Evolutionary conservation across 2,888 invertebrate species (phyloP).

Genomic region (Vandiemenella viatica): DNA sequence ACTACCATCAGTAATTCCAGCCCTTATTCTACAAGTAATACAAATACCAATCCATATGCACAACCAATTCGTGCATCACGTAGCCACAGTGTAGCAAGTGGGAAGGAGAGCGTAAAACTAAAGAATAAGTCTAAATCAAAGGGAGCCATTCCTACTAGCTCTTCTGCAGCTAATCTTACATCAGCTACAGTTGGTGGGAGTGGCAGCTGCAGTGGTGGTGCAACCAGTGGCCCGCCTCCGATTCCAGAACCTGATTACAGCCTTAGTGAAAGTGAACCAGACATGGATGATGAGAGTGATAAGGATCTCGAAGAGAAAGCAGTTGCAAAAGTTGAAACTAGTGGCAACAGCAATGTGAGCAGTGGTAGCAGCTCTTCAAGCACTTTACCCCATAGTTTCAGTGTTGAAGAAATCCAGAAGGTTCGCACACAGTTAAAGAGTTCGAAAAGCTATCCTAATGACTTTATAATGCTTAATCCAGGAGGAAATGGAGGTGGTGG

Average conservation of each 20-base stretch:
- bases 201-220: background rate
- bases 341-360: constrained; percentile 30
- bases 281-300: constrained; percentile 28
- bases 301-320: constrained; percentile 20
- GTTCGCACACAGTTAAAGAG: constrained; percentile 70
- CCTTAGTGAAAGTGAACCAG: constrained; percentile 69
- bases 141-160: constrained; percentile 21
- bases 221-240: constrained; percentile 36
- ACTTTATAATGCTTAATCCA: constrained; percentile 34
- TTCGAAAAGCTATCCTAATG: constrained; percentile 76
- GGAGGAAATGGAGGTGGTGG: constrained; percentile 16
- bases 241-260: constrained; percentile 87
- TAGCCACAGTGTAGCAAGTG: constrained; percentile 21
- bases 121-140: constrained; percentile 28
- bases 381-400: constrained; percentile 70
- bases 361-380: constrained; percentile 54
- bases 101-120: constrained; percentile 6
- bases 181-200: constrained; percentile 15
- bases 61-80: constrained; percentile 36
- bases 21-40: constrained; percentile 13
- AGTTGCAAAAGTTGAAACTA: constrained; percentile 42
- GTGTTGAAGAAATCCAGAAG: constrained; percentile 79
- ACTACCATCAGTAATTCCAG: constrained; percentile 1
- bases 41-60: constrained; percentile 37
- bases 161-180: constrained; percentile 17